Evolutionary conservation across 30 jellyfish, hydroid and myxozoan species (phyloP).

Genomic region (Mastigias papua): DNA sequence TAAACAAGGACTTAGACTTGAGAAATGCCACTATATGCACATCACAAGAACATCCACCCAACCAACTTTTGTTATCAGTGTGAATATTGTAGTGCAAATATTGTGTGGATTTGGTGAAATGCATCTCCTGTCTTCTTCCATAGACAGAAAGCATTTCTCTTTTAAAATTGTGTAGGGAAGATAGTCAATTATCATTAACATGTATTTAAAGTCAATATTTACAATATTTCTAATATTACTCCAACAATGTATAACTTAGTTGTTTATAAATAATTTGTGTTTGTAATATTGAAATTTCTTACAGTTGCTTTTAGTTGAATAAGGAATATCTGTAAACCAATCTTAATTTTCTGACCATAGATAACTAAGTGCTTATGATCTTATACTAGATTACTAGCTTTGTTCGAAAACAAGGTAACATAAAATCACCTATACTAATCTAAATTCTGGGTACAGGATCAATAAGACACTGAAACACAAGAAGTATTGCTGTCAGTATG

Average conservation of each 20-base stretch:
- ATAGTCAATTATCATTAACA: neutral
- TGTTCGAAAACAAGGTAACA: no score
- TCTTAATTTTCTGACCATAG: no score
- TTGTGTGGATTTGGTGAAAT: neutral
- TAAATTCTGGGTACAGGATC: no score
- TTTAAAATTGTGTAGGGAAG: no score
- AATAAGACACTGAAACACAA: no score
- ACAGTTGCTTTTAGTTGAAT: no score
- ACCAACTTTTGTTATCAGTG: conserved; percentile 33
- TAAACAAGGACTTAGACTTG: conserved; percentile 78
- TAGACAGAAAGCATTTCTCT: neutral
- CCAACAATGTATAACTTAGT: neutral
- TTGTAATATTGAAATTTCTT: neutral
- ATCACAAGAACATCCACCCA: conserved; percentile 90
- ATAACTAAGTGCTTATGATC: no score
- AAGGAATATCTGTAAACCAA: no score
- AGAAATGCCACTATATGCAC: conserved; percentile 80
- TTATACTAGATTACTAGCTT: no score
- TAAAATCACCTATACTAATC: no score
- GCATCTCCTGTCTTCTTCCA: neutral
- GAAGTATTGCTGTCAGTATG: no score
- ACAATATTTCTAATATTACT: neutral
- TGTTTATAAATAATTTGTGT: neutral
- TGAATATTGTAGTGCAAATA: neutral
- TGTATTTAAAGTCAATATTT: no score